Conservation (phyloP, 2,888 invertebrate species). For the Eristalinus sepulchralis region DNA sequence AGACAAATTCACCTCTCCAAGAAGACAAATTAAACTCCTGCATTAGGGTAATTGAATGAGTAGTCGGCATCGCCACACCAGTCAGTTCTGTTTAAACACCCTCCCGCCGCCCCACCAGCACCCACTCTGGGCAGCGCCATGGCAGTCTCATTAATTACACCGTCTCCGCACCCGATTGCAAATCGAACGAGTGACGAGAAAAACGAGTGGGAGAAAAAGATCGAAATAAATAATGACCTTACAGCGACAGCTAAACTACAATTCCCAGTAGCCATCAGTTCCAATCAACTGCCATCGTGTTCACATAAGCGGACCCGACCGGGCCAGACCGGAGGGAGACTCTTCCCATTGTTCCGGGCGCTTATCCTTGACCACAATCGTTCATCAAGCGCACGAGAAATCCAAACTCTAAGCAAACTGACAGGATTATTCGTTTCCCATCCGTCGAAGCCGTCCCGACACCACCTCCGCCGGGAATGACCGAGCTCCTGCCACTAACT, state of each 20-base stretch:
- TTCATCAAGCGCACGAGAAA: constrained; percentile 64
- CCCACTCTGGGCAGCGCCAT: neutral
- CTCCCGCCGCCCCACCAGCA: too few relatives aligned
- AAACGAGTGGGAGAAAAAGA: constrained; percentile 2
- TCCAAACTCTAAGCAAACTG: constrained; percentile 68
- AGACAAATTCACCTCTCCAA: constrained; percentile 18
- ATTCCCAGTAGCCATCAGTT: constrained; percentile 60
- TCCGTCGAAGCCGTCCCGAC: constrained; percentile 34
- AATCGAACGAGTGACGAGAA: neutral
- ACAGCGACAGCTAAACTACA: constrained; percentile 55
- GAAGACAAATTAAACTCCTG: constrained; percentile 19
- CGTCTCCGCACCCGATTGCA: neutral
- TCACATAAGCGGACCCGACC: constrained; percentile 36
- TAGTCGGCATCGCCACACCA: neutral
- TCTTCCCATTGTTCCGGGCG: constrained; percentile 47
- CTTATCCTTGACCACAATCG: constrained; percentile 71
- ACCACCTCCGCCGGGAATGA: neutral
- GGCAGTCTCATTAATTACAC: constrained; percentile 33
- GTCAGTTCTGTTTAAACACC: constrained; percentile 7
- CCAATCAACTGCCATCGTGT: constrained; percentile 65
- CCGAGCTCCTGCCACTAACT: constrained; percentile 26
- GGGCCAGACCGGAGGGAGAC: constrained; percentile 1
- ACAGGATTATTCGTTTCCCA: constrained; percentile 69
- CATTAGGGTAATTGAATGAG: constrained; percentile 22
- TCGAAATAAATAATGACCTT: constrained; percentile 66